Conservation (phyloP, 2,113 vertebrate genomes). For the Passerina amoena region DNA sequence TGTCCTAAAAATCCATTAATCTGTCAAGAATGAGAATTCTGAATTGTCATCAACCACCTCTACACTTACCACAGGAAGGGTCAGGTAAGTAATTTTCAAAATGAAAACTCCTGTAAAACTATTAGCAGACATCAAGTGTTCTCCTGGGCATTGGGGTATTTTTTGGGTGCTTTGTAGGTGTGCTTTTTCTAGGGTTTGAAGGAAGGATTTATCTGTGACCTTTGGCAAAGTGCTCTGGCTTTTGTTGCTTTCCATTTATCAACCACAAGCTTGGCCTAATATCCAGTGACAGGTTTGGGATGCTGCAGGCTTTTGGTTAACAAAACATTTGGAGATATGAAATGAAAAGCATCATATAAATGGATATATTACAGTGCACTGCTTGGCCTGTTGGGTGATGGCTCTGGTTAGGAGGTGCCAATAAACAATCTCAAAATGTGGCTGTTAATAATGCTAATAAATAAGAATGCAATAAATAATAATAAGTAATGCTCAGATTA, state of each 20-base stretch:
- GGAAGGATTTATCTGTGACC: not conserved
- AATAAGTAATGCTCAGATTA: not conserved
- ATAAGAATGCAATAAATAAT: not conserved
- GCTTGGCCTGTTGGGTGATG: not conserved
- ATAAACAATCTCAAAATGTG: not conserved
- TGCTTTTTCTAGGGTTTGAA: not conserved
- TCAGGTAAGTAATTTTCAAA: not conserved
- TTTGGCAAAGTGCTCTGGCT: not conserved
- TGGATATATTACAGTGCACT: not conserved
- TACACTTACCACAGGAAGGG: not conserved
- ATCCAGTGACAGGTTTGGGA: not conserved
- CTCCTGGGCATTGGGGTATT: not conserved
- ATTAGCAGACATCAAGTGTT: not conserved
- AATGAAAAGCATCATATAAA: not conserved
- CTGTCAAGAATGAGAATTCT: not conserved
- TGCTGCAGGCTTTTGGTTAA: not conserved
- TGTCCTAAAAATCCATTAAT: not conserved
- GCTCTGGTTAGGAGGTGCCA: not conserved
- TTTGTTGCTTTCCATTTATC: not conserved
- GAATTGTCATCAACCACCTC: not conserved
- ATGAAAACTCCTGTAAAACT: not conserved
- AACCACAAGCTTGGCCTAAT: not conserved
- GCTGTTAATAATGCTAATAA: not conserved
- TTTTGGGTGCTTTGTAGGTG: not conserved
- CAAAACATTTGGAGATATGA: not conserved